A percentile compares a stretch with the other conserved stretches of the same genome.
phyloP scores from a whole-genome alignment of 2,797 vertebrate species.

The Characodon lateralis region DNA sequence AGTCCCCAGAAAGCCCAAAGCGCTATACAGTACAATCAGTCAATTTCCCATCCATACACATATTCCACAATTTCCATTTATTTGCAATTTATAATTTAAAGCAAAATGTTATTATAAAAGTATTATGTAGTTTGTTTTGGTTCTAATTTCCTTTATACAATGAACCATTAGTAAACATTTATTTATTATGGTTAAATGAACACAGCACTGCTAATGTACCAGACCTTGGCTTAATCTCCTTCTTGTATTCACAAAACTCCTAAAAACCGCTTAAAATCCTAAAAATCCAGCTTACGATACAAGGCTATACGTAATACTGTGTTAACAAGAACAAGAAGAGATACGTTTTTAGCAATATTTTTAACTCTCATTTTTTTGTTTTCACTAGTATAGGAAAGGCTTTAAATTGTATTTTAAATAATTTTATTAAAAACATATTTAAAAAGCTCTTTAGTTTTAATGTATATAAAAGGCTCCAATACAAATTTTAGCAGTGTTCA shows the following conservation, averaged over 20 bases:
- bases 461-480: background rate
- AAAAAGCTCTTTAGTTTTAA: background rate
- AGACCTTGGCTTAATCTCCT: conserved; percentile 13
- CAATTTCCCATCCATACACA: too few relatives aligned
- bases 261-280: background rate
- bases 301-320: background rate
- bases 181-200: background rate
- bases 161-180: background rate
- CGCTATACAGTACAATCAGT: too few relatives aligned
- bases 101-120: too few relatives aligned
- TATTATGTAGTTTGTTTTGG: background rate
- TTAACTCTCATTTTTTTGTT: background rate
- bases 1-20: too few relatives aligned
- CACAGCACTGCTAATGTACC: background rate
- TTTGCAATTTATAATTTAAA: background rate
- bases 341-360: background rate
- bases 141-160: background rate
- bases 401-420: background rate
- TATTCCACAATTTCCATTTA: too few relatives aligned
- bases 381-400: background rate
- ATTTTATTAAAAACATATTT: background rate
- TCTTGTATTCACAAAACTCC: conserved; percentile 1
- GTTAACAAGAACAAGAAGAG: background rate
- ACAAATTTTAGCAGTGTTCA: background rate
- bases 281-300: background rate